Base-by-base conservation (phyloP, 2,113 vertebrate genomes). In the Labeo catla region DNA sequence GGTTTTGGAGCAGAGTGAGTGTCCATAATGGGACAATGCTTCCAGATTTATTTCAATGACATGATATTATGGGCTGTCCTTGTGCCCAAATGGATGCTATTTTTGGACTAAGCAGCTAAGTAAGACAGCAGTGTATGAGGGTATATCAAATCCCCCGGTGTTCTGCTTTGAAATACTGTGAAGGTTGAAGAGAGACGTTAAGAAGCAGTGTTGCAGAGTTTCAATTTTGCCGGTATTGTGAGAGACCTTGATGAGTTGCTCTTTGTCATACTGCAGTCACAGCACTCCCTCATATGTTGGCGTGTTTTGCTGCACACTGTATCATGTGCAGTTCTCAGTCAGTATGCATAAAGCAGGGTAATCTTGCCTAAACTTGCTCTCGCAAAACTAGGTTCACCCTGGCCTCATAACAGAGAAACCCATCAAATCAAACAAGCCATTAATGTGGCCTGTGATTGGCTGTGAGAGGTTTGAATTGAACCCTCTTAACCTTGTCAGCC, bases 401-500 rank as follows among this genome's bases (percentile, higher is more conserved):
- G 28, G 47, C 72, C 61, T 90, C 81, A 63, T 91, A 87, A 88
- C 88, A 81, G 52, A 88, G 83, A 83, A 45, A 87, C 86, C 88
- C 87, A n/a, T 57, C 76, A 3, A 70, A 84, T 81, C 28, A 65
- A 63, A 54, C 7, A 72, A 36, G 13, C 45, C 59, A 77, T 84
- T 43, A 65, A 50, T 54, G 36, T 61, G 12, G 8, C 4, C 7
- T 12, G 76, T 54, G 54, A 34, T 86, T 73, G 84, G 70, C 57
- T 83, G 9, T 47, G 63, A 81, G 73, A 82, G 66, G 84, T 86
- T 88, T 61, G 8, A 11, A 81, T 79, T 87, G 89, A 94, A 94
- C 93, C 93, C 89, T 93, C 91, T 94, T 93, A 93, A 90, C 92
- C 59, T 68, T 76, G 52, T 87, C 50, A 80, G 81, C 45, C 47